Conservation (phyloP, 2,797 vertebrate species). For the Choloepus didactylus region DNA sequence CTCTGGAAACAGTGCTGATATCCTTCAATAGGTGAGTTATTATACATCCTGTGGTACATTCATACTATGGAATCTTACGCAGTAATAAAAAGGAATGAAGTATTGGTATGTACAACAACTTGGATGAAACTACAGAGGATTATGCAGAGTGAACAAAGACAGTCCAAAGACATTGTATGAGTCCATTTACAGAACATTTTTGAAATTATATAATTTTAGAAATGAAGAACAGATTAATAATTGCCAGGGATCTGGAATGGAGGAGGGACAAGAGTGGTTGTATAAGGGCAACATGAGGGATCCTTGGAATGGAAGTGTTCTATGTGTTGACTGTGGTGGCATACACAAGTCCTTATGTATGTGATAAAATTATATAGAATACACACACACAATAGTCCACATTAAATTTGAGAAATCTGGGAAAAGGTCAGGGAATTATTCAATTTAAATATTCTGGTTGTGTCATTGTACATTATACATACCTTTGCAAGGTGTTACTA, state of each 20-base stretch:
- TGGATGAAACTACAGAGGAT: not conserved
- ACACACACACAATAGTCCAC: not conserved
- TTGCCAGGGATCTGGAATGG: not conserved
- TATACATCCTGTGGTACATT: not conserved
- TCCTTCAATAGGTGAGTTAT: not conserved
- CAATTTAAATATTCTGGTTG: not conserved
- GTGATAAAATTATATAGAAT: not conserved
- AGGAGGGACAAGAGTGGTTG: not conserved
- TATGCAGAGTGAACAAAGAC: not conserved
- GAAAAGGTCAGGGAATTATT: not conserved
- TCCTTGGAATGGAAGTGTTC: not conserved
- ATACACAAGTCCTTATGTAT: not conserved
- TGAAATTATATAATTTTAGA: not conserved
- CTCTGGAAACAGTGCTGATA: not conserved
- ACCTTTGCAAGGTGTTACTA: not conserved
- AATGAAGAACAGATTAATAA: not conserved
- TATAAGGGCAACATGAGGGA: not conserved
- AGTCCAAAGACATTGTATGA: too few relatives aligned
- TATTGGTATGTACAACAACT: not conserved
- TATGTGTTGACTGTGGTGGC: not conserved
- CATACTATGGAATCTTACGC: not conserved
- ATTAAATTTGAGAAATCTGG: not conserved
- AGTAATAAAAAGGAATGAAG: not conserved
- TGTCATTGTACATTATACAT: not conserved
- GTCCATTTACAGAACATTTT: not conserved